A percentile compares a stretch with the other conserved stretches of the same genome.
Evolutionary conservation across 2,797 vertebrate genomes (phyloP).

Genomic region (Rhinogobio ventralis): DNA sequence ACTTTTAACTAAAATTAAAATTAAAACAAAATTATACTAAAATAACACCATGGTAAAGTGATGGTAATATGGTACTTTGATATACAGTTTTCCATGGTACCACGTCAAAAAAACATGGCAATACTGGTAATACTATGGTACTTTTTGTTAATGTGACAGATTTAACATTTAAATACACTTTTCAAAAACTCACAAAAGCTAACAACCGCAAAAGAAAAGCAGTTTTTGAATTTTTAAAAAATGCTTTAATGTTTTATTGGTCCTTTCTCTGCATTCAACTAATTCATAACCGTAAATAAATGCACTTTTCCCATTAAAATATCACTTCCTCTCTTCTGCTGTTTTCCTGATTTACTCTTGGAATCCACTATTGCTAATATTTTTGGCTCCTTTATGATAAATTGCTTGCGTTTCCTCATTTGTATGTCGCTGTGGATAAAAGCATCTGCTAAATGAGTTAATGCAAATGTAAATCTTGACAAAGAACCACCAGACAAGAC

Average conservation of each 20-base stretch:
- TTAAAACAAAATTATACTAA: background rate
- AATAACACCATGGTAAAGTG: background rate
- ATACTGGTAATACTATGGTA: background rate
- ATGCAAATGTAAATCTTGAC: constrained; percentile 23
- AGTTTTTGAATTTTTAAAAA: background rate
- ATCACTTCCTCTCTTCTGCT: background rate
- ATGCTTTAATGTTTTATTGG: background rate
- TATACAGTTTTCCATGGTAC: background rate
- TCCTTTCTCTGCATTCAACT: background rate
- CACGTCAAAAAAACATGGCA: too few relatives aligned
- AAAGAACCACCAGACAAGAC: background rate
- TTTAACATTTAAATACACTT: background rate
- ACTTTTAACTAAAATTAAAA: background rate
- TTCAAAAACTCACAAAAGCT: background rate
- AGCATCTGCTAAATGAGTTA: constrained; percentile 34
- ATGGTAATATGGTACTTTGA: background rate
- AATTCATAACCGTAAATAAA: background rate
- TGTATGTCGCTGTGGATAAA: constrained; percentile 14
- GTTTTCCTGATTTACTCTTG: constrained; percentile 27
- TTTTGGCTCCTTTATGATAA: background rate
- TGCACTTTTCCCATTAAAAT: constrained; percentile 14
- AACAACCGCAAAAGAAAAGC: background rate
- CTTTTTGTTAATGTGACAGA: background rate
- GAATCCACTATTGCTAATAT: background rate
- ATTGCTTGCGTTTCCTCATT: background rate